phyloP scores from a whole-genome alignment of 1,140 invertebrate species.

The Belonocnema kinseyi region DNA sequence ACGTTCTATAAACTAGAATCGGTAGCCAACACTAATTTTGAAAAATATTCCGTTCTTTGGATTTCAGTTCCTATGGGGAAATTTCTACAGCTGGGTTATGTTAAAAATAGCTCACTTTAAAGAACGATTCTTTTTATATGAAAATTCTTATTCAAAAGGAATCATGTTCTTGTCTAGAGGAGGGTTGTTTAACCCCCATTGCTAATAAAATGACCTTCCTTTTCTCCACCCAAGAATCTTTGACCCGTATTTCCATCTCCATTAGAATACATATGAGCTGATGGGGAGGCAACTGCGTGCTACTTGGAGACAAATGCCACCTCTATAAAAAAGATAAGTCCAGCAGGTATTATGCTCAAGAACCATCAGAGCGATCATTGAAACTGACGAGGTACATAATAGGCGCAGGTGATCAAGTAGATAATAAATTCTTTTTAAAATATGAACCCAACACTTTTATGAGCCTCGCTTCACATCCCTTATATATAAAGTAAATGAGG shows the following conservation, averaged over 20 bases:
- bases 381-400: slow-evolving; percentile 28
- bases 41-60: too few species aligned
- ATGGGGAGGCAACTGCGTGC: slow-evolving; percentile 22
- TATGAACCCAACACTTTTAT: background rate
- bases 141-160: too few species aligned
- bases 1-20: too few species aligned
- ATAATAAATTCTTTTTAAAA: slow-evolving; percentile 17
- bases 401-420: background rate
- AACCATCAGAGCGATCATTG: slow-evolving; percentile 7
- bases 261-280: slow-evolving; percentile 8
- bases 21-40: too few species aligned
- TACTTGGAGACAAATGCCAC: slow-evolving; percentile 27
- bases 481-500: slow-evolving; percentile 17
- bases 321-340: slow-evolving; percentile 21
- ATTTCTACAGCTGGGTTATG: too few species aligned
- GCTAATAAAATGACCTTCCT: background rate
- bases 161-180: too few species aligned
- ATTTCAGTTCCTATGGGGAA: too few species aligned
- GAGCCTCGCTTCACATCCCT: slow-evolving; percentile 4
- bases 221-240: slow-evolving; percentile 5
- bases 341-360: slow-evolving; percentile 19
- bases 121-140: too few species aligned
- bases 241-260: slow-evolving; percentile 21
- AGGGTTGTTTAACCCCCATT: background rate
- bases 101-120: too few species aligned